Conservation (phyloP, 2,888 invertebrate genomes). For the Nymphalis urticae region DNA sequence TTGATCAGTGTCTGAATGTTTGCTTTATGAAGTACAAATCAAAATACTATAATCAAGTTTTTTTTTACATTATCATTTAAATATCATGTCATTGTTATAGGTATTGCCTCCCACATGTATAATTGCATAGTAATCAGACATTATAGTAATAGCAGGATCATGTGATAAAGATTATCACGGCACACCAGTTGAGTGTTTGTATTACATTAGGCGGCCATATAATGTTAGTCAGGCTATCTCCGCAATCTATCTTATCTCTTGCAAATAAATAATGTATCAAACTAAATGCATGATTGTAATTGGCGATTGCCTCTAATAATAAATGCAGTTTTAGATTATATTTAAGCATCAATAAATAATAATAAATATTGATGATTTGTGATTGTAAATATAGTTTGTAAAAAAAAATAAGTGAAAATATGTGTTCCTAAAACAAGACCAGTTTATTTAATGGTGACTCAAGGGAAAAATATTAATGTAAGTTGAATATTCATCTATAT, state of each 20-base stretch:
- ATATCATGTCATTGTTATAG: too few relatives aligned
- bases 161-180: constrained; percentile 13
- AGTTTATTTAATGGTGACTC: too few relatives aligned
- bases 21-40: too few relatives aligned
- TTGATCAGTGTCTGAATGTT: too few relatives aligned
- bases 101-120: too few relatives aligned
- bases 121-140: neutral
- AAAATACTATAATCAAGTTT: too few relatives aligned
- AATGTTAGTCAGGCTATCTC: constrained; percentile 8
- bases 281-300: constrained; percentile 5
- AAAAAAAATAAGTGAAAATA: too few relatives aligned
- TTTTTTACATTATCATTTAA: too few relatives aligned
- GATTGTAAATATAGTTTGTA: too few relatives aligned
- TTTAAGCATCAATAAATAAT: neutral
- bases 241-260: constrained; percentile 16
- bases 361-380: neutral
- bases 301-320: neutral
- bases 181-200: constrained; percentile 17
- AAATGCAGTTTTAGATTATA: neutral
- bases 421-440: too few relatives aligned
- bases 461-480: too few relatives aligned
- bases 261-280: constrained; percentile 2
- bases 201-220: constrained; percentile 21
- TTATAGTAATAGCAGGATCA: neutral
- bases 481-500: too few relatives aligned